Evolutionary conservation across 2,113 vertebrate species (phyloP).

Genomic region (Protobothrops flavoviridis): DNA sequence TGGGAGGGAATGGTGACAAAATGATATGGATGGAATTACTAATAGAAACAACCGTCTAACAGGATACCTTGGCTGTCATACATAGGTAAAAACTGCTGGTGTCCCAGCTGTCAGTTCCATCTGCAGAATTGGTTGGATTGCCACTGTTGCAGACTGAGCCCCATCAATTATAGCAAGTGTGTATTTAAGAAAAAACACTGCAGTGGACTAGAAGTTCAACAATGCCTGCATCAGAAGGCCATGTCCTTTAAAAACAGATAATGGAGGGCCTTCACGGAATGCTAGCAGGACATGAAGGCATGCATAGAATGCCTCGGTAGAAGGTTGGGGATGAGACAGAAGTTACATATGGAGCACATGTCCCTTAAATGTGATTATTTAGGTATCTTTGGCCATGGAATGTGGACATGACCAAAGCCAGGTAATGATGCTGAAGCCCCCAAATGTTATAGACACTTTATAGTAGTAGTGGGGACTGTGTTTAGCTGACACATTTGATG

Average conservation of each 20-base stretch:
- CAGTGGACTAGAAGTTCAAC: not conserved
- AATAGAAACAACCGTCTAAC: not conserved
- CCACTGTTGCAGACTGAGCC: not conserved
- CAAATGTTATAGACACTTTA: not conserved
- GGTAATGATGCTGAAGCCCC: not conserved
- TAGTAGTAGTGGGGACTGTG: not conserved
- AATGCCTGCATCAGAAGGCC: not conserved
- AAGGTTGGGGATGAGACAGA: not conserved
- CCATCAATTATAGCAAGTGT: not conserved
- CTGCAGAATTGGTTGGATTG: not conserved
- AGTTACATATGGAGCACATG: not conserved
- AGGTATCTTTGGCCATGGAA: not conserved
- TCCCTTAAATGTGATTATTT: not conserved
- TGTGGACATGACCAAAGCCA: not conserved
- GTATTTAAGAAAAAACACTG: not conserved
- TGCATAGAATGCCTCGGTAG: not conserved
- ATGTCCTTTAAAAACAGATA: not conserved
- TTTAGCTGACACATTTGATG: not conserved
- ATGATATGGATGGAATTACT: not conserved
- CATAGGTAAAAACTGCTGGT: not conserved
- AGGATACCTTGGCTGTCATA: not conserved
- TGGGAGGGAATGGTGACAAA: not conserved
- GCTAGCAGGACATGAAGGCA: not conserved
- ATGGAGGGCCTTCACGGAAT: not conserved
- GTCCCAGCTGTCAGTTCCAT: not conserved